Conservation (phyloP, 2,113 vertebrate genomes). For the Anoura caudifer region DNA sequence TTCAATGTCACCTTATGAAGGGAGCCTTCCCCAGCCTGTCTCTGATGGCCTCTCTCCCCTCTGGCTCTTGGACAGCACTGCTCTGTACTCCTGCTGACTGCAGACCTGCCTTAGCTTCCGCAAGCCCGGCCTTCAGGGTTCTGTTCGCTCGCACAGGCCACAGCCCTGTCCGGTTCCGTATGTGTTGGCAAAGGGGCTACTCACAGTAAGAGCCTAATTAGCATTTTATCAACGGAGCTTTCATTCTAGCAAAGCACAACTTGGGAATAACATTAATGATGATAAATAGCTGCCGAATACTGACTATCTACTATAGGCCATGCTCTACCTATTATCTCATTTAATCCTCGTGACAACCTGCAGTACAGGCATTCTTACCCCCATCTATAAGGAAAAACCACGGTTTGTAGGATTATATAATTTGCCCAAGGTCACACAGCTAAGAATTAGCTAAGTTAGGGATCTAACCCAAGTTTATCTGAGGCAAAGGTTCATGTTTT, state of each 20-base stretch:
- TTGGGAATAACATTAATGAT: not conserved
- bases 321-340: not conserved
- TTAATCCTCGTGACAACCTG: not conserved
- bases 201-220: not conserved
- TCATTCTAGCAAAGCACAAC: not conserved
- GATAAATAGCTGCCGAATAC: not conserved
- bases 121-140: not conserved
- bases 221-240: not conserved
- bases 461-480: not conserved
- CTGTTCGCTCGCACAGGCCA: not conserved
- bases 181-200: not conserved
- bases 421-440: not conserved
- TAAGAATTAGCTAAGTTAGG: conserved; percentile 37
- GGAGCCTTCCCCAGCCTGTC: not conserved
- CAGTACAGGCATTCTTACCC: not conserved
- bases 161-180: not conserved
- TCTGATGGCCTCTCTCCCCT: not conserved
- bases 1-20: not conserved
- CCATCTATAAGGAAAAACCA: not conserved
- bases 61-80: not conserved
- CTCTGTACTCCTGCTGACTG: not conserved
- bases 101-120: not conserved
- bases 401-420: not conserved
- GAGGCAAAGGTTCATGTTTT: not conserved
- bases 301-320: not conserved